Evolutionary conservation across 2,113 vertebrate species (phyloP).

Genomic region (Xyrauchen texanus): DNA sequence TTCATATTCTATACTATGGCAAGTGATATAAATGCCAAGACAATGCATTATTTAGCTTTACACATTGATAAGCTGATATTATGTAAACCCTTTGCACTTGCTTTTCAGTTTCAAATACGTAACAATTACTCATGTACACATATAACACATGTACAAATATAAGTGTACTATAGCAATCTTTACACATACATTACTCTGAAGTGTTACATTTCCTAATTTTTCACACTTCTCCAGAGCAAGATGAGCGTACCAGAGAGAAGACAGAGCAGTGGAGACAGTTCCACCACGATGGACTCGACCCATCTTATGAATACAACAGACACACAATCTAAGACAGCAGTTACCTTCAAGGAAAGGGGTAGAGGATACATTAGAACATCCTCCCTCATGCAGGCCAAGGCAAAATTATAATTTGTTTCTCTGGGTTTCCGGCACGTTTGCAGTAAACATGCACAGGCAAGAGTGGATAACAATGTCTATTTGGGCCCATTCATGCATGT

Average conservation of each 20-base stretch:
- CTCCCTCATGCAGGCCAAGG: not conserved
- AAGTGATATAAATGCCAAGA: too few species aligned
- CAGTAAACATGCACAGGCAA: not conserved
- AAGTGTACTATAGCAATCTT: too few species aligned
- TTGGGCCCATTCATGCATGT: not conserved
- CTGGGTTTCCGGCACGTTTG: too few species aligned
- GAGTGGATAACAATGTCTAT: not conserved
- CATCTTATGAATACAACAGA: slow-evolving; percentile 76
- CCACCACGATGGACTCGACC: slow-evolving; percentile 81
- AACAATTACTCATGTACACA: too few species aligned
- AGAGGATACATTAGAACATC: not conserved
- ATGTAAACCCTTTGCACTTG: too few species aligned
- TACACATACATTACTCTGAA: too few species aligned
- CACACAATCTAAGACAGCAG: slow-evolving; percentile 68
- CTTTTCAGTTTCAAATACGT: too few species aligned
- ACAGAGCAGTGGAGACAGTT: slow-evolving; percentile 84
- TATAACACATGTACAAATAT: too few species aligned
- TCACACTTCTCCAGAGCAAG: slow-evolving; percentile 72
- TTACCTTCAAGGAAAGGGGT: not conserved
- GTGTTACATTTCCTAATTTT: not conserved
- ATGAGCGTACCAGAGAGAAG: slow-evolving; percentile 77
- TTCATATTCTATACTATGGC: too few species aligned
- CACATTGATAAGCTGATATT: too few species aligned
- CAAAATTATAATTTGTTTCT: too few species aligned
- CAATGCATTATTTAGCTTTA: too few species aligned